Percentiles rank a stretch among this genome's conserved stretches.
phyloP scores from a whole-genome alignment of 2,888 invertebrate species.

The Isotomurus palustris region DNA sequence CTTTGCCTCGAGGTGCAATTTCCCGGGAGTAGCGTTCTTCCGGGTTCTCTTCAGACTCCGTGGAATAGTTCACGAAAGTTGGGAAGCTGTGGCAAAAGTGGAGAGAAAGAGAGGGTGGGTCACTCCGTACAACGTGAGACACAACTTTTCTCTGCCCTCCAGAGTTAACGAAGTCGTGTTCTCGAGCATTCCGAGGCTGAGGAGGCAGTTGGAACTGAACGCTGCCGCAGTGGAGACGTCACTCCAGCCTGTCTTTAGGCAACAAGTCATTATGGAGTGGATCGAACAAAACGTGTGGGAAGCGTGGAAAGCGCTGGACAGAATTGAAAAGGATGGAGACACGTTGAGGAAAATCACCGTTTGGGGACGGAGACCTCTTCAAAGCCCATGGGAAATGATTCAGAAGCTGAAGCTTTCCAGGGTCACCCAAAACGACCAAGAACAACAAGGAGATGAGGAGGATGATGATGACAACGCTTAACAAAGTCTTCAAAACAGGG shows the following conservation, averaged over 20 bases:
- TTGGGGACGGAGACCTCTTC: slow-evolving; percentile 42
- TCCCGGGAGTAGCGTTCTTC: slow-evolving; percentile 44
- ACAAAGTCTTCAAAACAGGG: too few relatives aligned
- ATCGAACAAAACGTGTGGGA: slow-evolving; percentile 45
- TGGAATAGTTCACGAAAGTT: slow-evolving; percentile 38
- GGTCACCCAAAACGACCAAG: too few relatives aligned
- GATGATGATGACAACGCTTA: too few relatives aligned
- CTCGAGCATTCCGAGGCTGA: slow-evolving; percentile 37
- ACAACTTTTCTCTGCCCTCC: slow-evolving; percentile 40
- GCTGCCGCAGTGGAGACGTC: slow-evolving; percentile 41
- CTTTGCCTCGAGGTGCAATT: slow-evolving; percentile 42
- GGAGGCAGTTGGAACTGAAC: slow-evolving; percentile 36
- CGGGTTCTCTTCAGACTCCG: slow-evolving; percentile 41
- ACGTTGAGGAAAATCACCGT: slow-evolving; percentile 31
- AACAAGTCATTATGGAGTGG: slow-evolving; percentile 43
- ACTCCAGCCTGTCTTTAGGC: slow-evolving; percentile 35
- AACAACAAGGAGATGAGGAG: too few relatives aligned
- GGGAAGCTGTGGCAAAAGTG: slow-evolving; percentile 40
- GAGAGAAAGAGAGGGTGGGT: slow-evolving; percentile 41
- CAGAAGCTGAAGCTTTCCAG: slow-evolving; percentile 36
- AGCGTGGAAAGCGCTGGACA: slow-evolving; percentile 41
- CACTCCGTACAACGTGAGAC: slow-evolving; percentile 42
- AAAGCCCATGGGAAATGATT: slow-evolving; percentile 40
- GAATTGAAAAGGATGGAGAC: slow-evolving; percentile 38
- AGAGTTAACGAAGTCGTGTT: slow-evolving; percentile 44